These are phyloP conservation scores for Diceros bicornis DNA, from an alignment of 2,797 vertebrate species.

Conservation along the genomic window DNA sequence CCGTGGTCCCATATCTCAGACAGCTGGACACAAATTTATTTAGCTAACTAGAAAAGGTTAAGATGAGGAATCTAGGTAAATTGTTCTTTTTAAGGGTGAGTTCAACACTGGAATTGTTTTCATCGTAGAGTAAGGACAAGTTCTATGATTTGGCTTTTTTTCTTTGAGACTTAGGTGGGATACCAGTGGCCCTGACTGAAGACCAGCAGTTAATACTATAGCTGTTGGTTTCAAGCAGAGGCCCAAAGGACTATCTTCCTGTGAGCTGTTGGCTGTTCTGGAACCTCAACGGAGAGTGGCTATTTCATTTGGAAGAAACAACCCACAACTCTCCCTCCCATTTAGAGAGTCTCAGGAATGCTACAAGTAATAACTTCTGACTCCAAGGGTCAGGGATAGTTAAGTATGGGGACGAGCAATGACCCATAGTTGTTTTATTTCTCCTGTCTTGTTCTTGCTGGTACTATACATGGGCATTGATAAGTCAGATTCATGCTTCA, in stretches of 20 bases:
- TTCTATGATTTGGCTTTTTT: constrained; percentile 3
- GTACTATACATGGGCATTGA: background rate
- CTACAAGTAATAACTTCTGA: constrained; percentile 48
- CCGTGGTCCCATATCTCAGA: background rate
- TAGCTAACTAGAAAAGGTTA: constrained; percentile 41
- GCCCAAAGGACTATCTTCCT: constrained; percentile 91
- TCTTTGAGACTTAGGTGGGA: background rate
- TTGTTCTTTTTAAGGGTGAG: background rate
- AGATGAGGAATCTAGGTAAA: background rate
- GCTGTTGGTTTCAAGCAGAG: constrained; percentile 92
- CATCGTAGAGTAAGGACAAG: background rate
- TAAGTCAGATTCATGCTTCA: background rate
- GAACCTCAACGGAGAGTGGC: constrained; percentile 84
- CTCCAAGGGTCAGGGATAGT: background rate
- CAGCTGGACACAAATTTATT: background rate
- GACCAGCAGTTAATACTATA: constrained; percentile 90
- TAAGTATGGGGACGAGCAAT: background rate
- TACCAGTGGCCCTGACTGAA: constrained; percentile 90
- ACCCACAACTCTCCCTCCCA: background rate
- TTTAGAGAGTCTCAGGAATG: background rate
- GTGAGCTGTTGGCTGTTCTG: constrained; percentile 90
- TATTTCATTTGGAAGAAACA: constrained; percentile 92
- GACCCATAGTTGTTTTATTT: background rate
- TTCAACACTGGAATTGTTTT: background rate
- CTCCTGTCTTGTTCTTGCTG: background rate